Evolutionary conservation across 2,113 vertebrate species (phyloP), one percentile per base, ranked within the genome.

Genomic region (Talpa occidentalis): DNA sequence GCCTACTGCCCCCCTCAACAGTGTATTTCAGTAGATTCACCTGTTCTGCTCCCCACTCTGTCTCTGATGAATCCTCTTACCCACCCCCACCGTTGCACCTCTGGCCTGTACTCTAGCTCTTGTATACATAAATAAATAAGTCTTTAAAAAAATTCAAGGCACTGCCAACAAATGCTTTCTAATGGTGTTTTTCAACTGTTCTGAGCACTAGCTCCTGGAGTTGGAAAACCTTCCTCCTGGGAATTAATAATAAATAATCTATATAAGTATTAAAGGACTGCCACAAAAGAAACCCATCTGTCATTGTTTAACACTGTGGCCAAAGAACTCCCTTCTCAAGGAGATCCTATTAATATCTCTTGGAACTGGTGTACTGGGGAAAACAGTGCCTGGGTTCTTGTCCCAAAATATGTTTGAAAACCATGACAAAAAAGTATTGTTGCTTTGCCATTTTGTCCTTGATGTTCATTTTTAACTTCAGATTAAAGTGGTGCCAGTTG

Each of bases 401-500:
- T 76, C n/a, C 32, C 81, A 79, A 52, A 52, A 94, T 78, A 83
- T 87, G 47, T 88, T 84, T 90, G 72, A 77, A 76, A 94, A 59
- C 14, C 92, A 44, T 30, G 76, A 47, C 49, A n/a, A 67, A 89
- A 90, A 87, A 47, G 49, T 30, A 64, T 26, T 80, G 35, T 60
- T 88, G 69, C 40, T 73, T 96, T 59, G 54, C 87, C 54, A 86
- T 92, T 91, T 94, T 81, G 73, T 59, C 37, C 54, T 44, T 37
- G 72, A 22, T 28, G 73, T 88, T 95, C 81, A 82, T 76, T 90
- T 95, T 90, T 80, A 94, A 81, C 90, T 92, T 95, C 72, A 85
- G 94, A 93, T 94, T 90, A 73, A 96, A 56, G 44, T 37, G 62
- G 67, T 77, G 78, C 85, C 90, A 59, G 93, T 69, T 91, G 62